Base-by-base conservation (phyloP, 2,113 vertebrate genomes). In the Probosciger aterrimus region DNA sequence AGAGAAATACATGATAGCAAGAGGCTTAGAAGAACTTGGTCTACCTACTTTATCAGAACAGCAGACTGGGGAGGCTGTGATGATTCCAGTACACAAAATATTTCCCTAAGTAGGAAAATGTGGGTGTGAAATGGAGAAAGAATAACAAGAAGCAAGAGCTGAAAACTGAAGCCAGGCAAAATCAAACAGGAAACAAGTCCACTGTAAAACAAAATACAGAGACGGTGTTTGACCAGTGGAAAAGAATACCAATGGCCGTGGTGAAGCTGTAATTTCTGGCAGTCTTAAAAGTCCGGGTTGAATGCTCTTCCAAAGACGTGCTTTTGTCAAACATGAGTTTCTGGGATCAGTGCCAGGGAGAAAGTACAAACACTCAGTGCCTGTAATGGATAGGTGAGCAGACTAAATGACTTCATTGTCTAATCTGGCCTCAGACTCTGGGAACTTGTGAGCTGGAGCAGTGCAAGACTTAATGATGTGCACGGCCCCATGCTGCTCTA, bases 311-410 rank as follows among this genome's bases (percentile, higher is more conserved):
- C 55, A 76, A 89, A 95, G 77, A 84, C 0, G 2, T 59, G 43
- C 52, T 91, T 95, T 91, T 84, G 80, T 93, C 69, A 95, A 93
- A 86, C 73, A 68, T 2, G 23, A 92, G 74, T 43, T 94, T 92
- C 95, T 89, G 81, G 94, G 88, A 83, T 91, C 23, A 35, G 31
- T 25, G 91, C 94, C 91, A 92, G 22, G 20, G 23, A 81, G 55
- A 59, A 86, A 92, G 91, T 30, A 79, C 77, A 87, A 91, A 67
- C 81, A 60, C 18, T 60, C 50, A 5, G 37, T 68, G 77, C 35
- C 60, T 91, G 93, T 85, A 93, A 95, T 76, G 84, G 83, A 93
- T 73, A 97, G 91, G 95, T 95, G 89, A 95, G 63, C 92, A 95
- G 77, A 88, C 27, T 52, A 87, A 88, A 91, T 71, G 5, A 84